These are phyloP conservation scores for Hydrotaea diabolus DNA, from an alignment of 2,888 invertebrate species.

Conservation along the genomic window DNA sequence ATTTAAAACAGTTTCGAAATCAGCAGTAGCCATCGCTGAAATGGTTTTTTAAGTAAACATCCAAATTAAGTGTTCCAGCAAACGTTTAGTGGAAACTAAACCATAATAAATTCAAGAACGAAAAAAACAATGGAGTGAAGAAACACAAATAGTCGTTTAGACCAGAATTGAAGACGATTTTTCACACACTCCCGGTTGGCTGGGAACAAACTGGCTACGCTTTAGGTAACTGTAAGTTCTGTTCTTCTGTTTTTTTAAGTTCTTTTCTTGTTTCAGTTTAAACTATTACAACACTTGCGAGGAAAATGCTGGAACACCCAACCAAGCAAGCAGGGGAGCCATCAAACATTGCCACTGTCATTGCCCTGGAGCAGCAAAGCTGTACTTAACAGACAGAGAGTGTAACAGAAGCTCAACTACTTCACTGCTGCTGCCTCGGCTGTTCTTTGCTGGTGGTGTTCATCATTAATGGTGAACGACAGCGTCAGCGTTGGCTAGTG, in stretches of 20 bases:
- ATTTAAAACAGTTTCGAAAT: too few relatives aligned
- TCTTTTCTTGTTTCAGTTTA: not conserved
- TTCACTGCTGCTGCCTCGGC: not conserved
- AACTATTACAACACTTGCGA: slow-evolving; percentile 44
- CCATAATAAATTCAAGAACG: not conserved
- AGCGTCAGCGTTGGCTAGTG: not conserved
- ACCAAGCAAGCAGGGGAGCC: not conserved
- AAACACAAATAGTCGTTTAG: slow-evolving; percentile 53
- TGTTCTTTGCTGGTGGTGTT: not conserved
- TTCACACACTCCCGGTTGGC: slow-evolving; percentile 50
- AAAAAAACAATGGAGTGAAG: not conserved
- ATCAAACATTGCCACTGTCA: not conserved
- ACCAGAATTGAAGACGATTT: slow-evolving; percentile 50
- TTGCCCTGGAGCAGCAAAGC: slow-evolving; percentile 1
- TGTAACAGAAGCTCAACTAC: slow-evolving; percentile 14
- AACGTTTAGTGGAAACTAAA: too few relatives aligned
- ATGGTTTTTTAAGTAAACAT: too few relatives aligned
- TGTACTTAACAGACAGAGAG: slow-evolving; percentile 6
- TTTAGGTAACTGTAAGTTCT: slow-evolving; percentile 49
- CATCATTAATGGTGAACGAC: not conserved
- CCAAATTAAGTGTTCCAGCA: too few relatives aligned
- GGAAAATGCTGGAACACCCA: not conserved
- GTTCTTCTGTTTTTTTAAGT: slow-evolving; percentile 31
- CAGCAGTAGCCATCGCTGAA: too few relatives aligned
- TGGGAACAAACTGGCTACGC: too few relatives aligned